Base-by-base conservation (phyloP, 2,888 invertebrate species). In the Suillia variegata region DNA sequence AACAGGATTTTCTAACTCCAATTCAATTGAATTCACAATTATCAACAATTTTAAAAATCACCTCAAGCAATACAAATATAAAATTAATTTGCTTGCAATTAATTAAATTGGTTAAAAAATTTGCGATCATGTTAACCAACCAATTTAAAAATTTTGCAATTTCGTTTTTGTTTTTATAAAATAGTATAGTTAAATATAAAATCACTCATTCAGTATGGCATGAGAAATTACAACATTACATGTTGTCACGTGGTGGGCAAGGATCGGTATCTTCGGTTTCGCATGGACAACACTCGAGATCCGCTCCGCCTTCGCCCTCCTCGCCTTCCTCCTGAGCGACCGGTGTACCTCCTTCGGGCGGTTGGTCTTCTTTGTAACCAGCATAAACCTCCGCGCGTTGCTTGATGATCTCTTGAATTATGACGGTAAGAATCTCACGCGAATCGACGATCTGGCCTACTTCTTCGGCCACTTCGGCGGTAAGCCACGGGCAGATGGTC, bases 391-490 rank as follows among this genome's bases (percentile, higher is more conserved):
- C 87, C 0, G 89, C 89, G 64, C 91, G 87, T 68, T 88, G 89
- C 76, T 90, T 89, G 73, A 92, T 85, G 74, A 93, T 91, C 80
- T 92, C 92, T 68, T 87, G 86, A 34, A 93, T 88, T 57, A 93
- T 90, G 76, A 90, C 92, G 70, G 91, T 88, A 54, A 96, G 85
- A 61, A 95, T 86, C 78, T 93, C 90, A 62, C 92, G 86, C 67
- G 92, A 92, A 72, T 90, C 89, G 66, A 93, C 88, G 81, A 92
- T 88, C 62, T 89, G 89, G 71, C 92, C 89, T 73, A 96, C 86
- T 83, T 94, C 93, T 62, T 86, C 85, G 53, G 90, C 88, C 51
- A 95, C 94, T 80, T 92, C 90, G 55, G 87, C 86, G 83, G 92
- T 88, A 67, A 96, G 83, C 95, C 94, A 95, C 54, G 94, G 93